phyloP scores from a whole-genome alignment of 2,888 invertebrate species.

The Eupithecia insigniata region DNA sequence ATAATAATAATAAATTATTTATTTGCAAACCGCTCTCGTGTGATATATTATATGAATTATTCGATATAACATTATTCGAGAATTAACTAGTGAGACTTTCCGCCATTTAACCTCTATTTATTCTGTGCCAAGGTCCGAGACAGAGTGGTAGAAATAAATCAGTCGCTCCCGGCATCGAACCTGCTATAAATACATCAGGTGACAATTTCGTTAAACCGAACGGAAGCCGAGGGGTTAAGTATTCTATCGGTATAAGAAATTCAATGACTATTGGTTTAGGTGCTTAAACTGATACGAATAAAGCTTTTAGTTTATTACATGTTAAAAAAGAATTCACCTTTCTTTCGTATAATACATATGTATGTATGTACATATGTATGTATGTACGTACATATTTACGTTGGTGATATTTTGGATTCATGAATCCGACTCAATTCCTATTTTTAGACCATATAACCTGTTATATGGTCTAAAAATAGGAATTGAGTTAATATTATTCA shows the following conservation, averaged over 20 bases:
- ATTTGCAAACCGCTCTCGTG: too few species aligned
- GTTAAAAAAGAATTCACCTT: neutral
- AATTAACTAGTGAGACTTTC: neutral
- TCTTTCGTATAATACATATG: too few species aligned
- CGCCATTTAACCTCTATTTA: neutral
- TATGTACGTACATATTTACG: too few species aligned
- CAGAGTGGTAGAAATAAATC: slow-evolving; percentile 52
- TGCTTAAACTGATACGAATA: neutral
- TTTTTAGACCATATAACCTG: too few species aligned
- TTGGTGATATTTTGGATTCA: too few species aligned
- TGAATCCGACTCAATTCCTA: too few species aligned
- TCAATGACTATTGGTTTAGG: slow-evolving; percentile 15
- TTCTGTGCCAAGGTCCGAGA: slow-evolving; percentile 28
- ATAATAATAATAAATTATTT: too few species aligned
- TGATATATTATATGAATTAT: too few species aligned
- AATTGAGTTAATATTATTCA: too few species aligned
- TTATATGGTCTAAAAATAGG: too few species aligned
- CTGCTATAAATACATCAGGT: slow-evolving; percentile 65
- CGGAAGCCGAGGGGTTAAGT: slow-evolving; percentile 17
- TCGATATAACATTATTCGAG: too few species aligned
- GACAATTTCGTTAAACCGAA: slow-evolving; percentile 58
- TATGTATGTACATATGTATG: too few species aligned
- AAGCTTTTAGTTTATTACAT: neutral
- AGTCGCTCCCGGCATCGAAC: slow-evolving; percentile 50
- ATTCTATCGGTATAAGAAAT: slow-evolving; percentile 8